These are phyloP conservation scores for Tethea ocularis DNA, from an alignment of 2,888 invertebrate genomes.

Conservation along the genomic window DNA sequence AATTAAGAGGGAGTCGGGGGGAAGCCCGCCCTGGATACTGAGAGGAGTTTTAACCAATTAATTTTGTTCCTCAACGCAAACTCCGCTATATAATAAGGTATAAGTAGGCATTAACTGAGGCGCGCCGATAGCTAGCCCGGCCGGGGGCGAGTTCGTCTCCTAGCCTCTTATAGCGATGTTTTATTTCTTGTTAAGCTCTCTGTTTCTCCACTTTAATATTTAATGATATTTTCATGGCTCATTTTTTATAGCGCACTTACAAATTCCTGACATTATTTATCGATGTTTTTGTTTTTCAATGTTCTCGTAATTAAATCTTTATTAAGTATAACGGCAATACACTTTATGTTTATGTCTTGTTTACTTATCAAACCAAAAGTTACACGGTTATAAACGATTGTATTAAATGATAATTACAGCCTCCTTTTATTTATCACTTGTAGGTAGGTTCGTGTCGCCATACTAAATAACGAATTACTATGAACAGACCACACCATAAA, in stretches of 20 bases:
- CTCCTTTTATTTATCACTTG: neutral
- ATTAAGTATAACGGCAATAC: slow-evolving; percentile 7
- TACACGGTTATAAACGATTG: neutral
- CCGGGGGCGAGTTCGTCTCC: slow-evolving; percentile 74
- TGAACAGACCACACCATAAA: slow-evolving; percentile 28
- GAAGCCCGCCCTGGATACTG: slow-evolving; percentile 81
- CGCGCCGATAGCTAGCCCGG: slow-evolving; percentile 80
- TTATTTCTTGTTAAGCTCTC: slow-evolving; percentile 84
- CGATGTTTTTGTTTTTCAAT: slow-evolving; percentile 61
- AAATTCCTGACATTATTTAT: slow-evolving; percentile 77
- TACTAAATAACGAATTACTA: slow-evolving; percentile 29
- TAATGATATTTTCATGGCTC: slow-evolving; percentile 82
- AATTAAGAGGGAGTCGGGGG: slow-evolving; percentile 78
- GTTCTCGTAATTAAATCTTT: slow-evolving; percentile 15
- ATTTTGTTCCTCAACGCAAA: slow-evolving; percentile 85
- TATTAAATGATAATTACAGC: neutral
- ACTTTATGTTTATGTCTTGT: slow-evolving; percentile 6
- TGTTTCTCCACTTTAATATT: slow-evolving; percentile 84
- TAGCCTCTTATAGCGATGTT: slow-evolving; percentile 81
- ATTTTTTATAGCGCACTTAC: slow-evolving; percentile 81
- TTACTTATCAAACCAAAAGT: neutral
- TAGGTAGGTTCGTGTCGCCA: slow-evolving; percentile 22
- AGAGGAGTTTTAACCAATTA: slow-evolving; percentile 86
- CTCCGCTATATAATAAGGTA: slow-evolving; percentile 84
- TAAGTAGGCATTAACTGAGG: slow-evolving; percentile 83